A percentile compares a stretch with the other conserved stretches of the same genome.
These are phyloP conservation scores for Tympanoctomys barrerae DNA, from an alignment of 2,797 vertebrate genomes.

Conservation along the genomic window DNA sequence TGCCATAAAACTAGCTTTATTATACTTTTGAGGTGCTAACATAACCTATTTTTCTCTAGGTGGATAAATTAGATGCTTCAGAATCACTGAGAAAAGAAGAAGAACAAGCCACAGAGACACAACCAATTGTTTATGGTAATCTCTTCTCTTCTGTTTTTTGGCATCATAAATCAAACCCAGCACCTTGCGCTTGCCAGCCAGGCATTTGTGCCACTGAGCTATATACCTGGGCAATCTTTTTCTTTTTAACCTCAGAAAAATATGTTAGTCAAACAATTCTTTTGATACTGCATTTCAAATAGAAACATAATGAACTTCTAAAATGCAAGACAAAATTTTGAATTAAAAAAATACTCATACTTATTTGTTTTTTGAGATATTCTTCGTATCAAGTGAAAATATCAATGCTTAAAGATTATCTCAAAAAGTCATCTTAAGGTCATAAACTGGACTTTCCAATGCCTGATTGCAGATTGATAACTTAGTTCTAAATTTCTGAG, in stretches of 20 bases:
- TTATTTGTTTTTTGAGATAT: background rate
- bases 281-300: background rate
- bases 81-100: constrained; percentile 99
- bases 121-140: constrained; percentile 99
- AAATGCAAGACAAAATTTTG: background rate
- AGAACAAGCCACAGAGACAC: constrained; percentile 98
- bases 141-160: background rate
- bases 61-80: constrained; percentile 98
- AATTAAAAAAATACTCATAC: background rate
- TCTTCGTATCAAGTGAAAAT: too few species aligned
- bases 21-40: constrained; percentile 74
- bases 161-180: too few species aligned
- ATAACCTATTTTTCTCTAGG: constrained; percentile 89
- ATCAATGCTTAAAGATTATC: too few species aligned
- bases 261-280: constrained; percentile 2
- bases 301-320: constrained; percentile 25
- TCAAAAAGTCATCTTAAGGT: background rate
- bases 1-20: constrained; percentile 85
- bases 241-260: constrained; percentile 49
- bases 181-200: too few species aligned
- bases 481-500: constrained; percentile 42
- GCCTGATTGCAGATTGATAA: background rate
- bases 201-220: too few species aligned
- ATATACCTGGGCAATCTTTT: constrained; percentile 76
- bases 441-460: constrained; percentile 6